Conservation (phyloP, 2,113 vertebrate genomes). For the Myrmecophaga tridactyla region DNA sequence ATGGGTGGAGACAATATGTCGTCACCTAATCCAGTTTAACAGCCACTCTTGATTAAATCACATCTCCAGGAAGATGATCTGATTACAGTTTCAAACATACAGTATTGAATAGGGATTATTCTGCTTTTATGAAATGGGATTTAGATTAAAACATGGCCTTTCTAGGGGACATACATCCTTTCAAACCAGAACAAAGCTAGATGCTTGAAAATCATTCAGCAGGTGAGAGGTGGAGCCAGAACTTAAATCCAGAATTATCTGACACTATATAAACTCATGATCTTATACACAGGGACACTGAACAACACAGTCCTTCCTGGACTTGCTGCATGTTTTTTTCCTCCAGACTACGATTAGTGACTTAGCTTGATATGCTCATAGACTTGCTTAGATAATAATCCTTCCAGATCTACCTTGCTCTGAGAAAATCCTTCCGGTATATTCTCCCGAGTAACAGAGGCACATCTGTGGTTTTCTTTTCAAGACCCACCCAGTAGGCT, state of each 20-base stretch:
- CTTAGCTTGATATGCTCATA: neutral
- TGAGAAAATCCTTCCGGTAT: neutral
- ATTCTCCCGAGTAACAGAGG: neutral
- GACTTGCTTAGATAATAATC: neutral
- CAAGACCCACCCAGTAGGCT: neutral
- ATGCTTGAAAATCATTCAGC: neutral
- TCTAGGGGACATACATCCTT: no score
- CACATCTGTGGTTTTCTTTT: neutral
- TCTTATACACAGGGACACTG: neutral
- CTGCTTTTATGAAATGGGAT: no score
- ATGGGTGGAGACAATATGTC: no score
- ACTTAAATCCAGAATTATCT: neutral
- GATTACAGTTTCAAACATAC: no score
- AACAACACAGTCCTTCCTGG: neutral
- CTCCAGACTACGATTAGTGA: neutral
- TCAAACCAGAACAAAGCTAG: no score
- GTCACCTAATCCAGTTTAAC: no score
- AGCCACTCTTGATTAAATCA: no score
- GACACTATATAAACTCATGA: neutral
- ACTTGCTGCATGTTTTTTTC: neutral
- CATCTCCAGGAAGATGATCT: no score
- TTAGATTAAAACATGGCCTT: no score
- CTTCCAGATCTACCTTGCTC: neutral
- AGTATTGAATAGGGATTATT: no score
- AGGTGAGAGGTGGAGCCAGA: neutral